phyloP scores from a whole-genome alignment of 2,888 invertebrate genomes.

The Amiota communis region DNA sequence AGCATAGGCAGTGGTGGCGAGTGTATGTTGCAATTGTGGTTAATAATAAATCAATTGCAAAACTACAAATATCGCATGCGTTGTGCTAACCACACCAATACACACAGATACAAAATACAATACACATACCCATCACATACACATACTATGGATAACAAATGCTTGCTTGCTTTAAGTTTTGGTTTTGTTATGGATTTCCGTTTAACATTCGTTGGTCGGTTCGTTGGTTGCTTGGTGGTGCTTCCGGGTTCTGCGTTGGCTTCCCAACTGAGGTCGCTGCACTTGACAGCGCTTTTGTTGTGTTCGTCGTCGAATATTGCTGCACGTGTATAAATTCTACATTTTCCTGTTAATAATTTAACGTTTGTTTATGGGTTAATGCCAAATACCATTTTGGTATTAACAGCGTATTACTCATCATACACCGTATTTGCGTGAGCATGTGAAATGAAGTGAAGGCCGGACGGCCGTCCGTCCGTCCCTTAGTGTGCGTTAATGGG shows the following conservation, averaged over 20 bases:
- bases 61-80: constrained; percentile 16
- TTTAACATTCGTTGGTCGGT: too few species aligned
- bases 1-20: neutral
- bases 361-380: neutral
- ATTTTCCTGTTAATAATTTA: neutral
- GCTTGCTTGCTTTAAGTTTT: neutral
- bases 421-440: neutral
- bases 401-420: constrained; percentile 1
- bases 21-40: constrained; percentile 6
- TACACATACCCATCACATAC: neutral
- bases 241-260: neutral
- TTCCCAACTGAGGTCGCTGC: neutral
- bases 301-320: neutral
- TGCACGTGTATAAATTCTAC: neutral
- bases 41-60: constrained; percentile 18
- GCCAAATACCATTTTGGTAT: neutral
- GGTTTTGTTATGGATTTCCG: neutral
- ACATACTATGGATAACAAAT: neutral
- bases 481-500: neutral
- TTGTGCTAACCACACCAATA: constrained; percentile 1
- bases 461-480: too few species aligned
- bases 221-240: neutral
- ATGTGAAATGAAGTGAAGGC: neutral
- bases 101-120: too few species aligned
- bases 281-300: constrained; percentile 1